Base-by-base conservation (phyloP, 1,140 invertebrate genomes). In the Helicoverpa armigera region DNA sequence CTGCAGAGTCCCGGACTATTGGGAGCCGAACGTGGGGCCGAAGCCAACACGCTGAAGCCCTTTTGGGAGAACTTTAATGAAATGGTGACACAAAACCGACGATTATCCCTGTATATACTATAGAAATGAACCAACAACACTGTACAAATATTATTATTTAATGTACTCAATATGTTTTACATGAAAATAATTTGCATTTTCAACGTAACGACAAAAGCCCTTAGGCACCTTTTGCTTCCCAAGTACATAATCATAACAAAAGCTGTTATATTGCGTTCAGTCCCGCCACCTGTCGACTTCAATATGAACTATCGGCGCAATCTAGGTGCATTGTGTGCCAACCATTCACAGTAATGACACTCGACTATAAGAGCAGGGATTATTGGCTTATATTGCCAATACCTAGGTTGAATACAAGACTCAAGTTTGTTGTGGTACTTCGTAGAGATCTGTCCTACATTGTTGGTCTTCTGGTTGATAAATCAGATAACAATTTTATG, bases 301-400 rank as follows among this genome's bases (percentile, higher is more conserved):
- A 72, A 54, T 72, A 69, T 69, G 50, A 54, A 72, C 69, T 72
- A 72, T 72, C 50, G 50, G 50, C 23, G 23, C 69, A 72, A 72
- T 72, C 69, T 72, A 54, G 50, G 69, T 72, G 69, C 69, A 72
- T 72, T 72, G 18, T 72, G 69, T 72, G 69, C 69, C 50, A 23
- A 72, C 69, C 69, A 72, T 72, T 72, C 69, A 72, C 48, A 54
- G 50, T 69, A 69, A 69, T 69, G 50, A 72, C 69, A 54, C 67
- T 70, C 48, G 12, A 72, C 12, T 31, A 31, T 29, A 72, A 72
- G 51, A 53, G 69, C 18, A 54, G 0, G 69, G 69, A 53, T 72
- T 53, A 72, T 72, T 72, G 69, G 51, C 69, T 72, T 72, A 53
- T 53, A 72, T 72, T 72, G 69, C 65, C 16, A 50, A 50, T 69